Evolutionary conservation across 2,888 invertebrate species (phyloP).

Genomic region (Chrysodeixis includens): DNA sequence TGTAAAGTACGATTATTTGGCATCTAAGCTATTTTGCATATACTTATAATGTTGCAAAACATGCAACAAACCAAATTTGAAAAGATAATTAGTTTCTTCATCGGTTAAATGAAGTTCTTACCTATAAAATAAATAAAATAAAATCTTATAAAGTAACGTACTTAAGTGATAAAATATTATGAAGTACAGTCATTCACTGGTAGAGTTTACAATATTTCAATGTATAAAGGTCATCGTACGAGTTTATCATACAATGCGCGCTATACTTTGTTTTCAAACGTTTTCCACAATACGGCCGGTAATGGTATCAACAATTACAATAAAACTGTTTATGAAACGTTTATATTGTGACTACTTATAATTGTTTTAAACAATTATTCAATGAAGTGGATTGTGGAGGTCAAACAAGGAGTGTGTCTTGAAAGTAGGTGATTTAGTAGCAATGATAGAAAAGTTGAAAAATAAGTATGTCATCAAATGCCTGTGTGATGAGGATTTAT

Average conservation of each 20-base stretch:
- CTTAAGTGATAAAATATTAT: neutral
- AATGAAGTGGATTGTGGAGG: neutral
- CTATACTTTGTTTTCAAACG: neutral
- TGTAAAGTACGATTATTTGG: too few species aligned
- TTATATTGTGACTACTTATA: neutral
- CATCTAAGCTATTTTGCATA: too few species aligned
- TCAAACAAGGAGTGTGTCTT: too few species aligned
- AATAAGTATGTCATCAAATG: too few species aligned
- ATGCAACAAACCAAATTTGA: too few species aligned
- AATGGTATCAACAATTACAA: constrained; percentile 5
- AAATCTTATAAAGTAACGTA: neutral
- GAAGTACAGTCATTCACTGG: neutral
- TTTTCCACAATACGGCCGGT: constrained; percentile 2
- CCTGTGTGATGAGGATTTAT: too few species aligned
- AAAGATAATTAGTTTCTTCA: too few species aligned
- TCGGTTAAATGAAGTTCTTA: too few species aligned
- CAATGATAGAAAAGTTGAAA: too few species aligned
- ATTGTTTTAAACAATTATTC: neutral
- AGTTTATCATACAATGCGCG: constrained; percentile 6
- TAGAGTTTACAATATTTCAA: neutral
- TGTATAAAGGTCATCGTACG: neutral
- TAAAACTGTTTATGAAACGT: neutral
- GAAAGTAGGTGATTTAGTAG: too few species aligned
- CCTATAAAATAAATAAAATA: too few species aligned
- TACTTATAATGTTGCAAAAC: too few species aligned